Conservation (phyloP, 2,113 vertebrate species). For the Nothobranchius furzeri region DNA sequence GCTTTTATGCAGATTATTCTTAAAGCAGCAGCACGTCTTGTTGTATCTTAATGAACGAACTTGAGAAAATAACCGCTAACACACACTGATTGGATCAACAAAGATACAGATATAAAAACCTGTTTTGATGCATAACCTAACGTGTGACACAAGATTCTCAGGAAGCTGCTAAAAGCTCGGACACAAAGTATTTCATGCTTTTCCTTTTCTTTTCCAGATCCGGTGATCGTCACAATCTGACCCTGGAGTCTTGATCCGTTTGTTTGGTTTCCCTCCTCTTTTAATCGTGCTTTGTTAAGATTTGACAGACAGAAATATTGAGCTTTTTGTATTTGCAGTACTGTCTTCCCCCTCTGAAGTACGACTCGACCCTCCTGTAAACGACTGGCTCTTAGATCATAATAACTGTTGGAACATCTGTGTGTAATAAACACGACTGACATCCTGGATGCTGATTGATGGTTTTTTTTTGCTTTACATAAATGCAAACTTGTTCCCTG, state of each 20-base stretch:
- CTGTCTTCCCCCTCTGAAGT: neutral
- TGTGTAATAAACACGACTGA: neutral
- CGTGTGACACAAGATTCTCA: no score
- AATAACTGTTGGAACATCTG: neutral
- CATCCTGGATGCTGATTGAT: neutral
- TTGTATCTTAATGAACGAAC: no score
- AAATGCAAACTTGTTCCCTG: no score
- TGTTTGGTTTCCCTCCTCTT: constrained; percentile 1
- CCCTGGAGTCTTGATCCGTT: neutral
- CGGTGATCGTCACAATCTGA: constrained; percentile 58
- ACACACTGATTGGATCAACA: no score
- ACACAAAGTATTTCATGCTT: no score
- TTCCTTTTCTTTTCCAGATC: constrained; percentile 68
- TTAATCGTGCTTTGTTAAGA: constrained; percentile 10
- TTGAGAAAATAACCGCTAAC: no score
- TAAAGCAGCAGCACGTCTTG: no score
- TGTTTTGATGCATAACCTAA: no score
- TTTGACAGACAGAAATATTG: neutral
- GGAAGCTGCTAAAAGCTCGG: no score
- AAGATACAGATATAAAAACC: no score
- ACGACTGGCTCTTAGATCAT: neutral
- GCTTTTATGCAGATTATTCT: no score
- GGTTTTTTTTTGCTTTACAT: neutral
- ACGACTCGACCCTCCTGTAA: neutral
- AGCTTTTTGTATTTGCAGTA: neutral